Base-by-base conservation (phyloP, 1,140 invertebrate genomes). In the Diachasmimorpha longicaudata region DNA sequence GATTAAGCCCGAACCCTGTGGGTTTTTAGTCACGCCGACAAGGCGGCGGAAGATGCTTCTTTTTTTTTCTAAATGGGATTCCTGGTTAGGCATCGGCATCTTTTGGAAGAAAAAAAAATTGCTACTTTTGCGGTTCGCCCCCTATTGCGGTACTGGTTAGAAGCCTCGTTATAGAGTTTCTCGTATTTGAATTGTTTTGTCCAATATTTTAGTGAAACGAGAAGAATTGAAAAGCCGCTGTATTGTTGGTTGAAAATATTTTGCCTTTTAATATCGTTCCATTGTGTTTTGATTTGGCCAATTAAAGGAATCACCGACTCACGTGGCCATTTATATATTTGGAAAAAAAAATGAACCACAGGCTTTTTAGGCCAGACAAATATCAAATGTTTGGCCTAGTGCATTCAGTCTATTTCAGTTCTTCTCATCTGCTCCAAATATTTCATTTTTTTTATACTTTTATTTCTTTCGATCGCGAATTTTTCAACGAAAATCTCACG, bases 401-500 rank as follows among this genome's bases (percentile, higher is more conserved):
- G 31, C 31, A 3, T 31, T 31, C 31, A 31, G 6, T 31, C 31
- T 31, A 31, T 31, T 31, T 31, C 6, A 42, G 9, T 42, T 11
- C 13, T 42, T 42, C 13, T 42, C 9, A 6, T 6, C 48, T 16
- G 9, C 48, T 19, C n/a, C 48, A 52, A 52, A 52, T 52, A 52
- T 52, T 6, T 19, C 6, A 46, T 52, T 9, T 16, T 19, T 37
- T 39, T 25, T 37, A 16, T 21, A 25, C 25, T 66, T 39, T 68
- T 16, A 16, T 68, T 39, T 68, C 8, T 37, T 68, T 68, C 25
- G 14, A 25, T n/a, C 52, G 19, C 9, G 19, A 9, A 21, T 37
- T 52, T 72, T 52, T 72, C 25, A 16, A 11, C 0, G n/a, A 68
- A 84, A 83, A 84, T 83, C 83, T 83, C 80, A 84, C 73, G 77